These are phyloP conservation scores for Tachystola acroxantha DNA, from an alignment of 2,888 invertebrate species.

Conservation along the genomic window DNA sequence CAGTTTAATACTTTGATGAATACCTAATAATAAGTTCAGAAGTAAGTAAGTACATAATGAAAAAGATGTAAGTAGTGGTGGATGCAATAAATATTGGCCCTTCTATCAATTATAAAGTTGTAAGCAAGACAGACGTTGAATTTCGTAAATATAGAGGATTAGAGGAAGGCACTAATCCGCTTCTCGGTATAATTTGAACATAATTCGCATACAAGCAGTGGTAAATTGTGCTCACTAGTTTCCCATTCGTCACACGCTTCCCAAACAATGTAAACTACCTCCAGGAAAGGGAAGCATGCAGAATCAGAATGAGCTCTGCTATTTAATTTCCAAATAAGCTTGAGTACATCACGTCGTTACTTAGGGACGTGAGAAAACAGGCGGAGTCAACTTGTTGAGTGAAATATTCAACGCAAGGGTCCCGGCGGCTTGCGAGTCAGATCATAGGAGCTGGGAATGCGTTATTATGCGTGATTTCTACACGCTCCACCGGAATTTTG, in stretches of 20 bases:
- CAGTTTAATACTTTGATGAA: no score
- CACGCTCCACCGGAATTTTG: conserved; percentile 3
- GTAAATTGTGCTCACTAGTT: no score
- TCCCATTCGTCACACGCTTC: neutral
- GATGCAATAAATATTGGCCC: no score
- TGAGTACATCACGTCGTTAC: conserved; percentile 11
- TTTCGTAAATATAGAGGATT: no score
- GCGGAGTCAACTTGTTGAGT: conserved; percentile 22
- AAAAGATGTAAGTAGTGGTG: no score
- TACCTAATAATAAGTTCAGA: no score
- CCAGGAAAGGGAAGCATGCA: neutral
- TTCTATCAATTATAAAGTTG: no score
- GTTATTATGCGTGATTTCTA: conserved; percentile 13
- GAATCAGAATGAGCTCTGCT: conserved; percentile 4
- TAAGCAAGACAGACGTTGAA: no score
- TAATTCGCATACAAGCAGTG: no score
- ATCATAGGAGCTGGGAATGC: conserved; percentile 16
- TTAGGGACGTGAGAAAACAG: conserved; percentile 14
- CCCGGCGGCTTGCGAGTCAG: conserved; percentile 15
- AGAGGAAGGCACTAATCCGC: no score
- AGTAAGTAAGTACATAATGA: no score
- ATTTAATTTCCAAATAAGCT: conserved; percentile 21
- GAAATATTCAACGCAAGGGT: conserved; percentile 29
- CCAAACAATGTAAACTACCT: conserved; percentile 1
- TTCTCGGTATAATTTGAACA: no score